A percentile compares a stretch with the other conserved stretches of the same genome.
Conservation (phyloP, 1,140 invertebrate species). For the Globodera ellingtonae region DNA sequence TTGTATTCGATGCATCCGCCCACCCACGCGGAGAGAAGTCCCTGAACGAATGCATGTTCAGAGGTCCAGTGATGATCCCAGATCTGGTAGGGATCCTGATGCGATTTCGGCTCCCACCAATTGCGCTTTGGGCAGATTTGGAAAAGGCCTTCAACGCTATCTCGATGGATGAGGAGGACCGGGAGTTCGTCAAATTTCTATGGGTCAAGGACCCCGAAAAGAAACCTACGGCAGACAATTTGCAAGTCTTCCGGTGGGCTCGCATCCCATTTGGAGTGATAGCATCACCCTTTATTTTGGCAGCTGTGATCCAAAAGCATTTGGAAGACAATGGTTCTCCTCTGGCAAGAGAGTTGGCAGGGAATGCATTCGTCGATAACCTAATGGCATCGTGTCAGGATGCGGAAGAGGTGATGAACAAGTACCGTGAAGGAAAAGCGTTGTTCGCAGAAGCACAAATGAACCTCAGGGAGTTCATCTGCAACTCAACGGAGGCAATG, state of each 20-base stretch:
- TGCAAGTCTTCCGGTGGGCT: conserved; percentile 1
- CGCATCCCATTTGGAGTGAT: conserved; percentile 3
- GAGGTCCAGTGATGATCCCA: conserved; percentile 2
- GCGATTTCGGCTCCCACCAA: background rate
- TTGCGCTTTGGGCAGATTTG: conserved; percentile 6
- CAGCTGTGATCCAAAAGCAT: background rate
- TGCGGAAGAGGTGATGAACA: background rate
- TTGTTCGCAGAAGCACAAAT: conserved; percentile 13
- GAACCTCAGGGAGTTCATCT: conserved; percentile 10
- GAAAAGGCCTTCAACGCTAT: conserved; percentile 11
- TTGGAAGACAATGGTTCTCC: conserved; percentile 1
- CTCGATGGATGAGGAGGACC: background rate
- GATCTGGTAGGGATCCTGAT: conserved; percentile 7
- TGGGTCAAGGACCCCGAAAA: conserved; percentile 4
- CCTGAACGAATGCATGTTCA: background rate
- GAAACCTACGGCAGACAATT: conserved; percentile 1
- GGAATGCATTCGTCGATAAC: conserved; percentile 1
- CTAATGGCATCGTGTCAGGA: background rate
- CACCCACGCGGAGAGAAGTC: background rate
- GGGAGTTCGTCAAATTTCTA: background rate
- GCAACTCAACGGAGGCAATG: background rate
- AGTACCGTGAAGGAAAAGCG: background rate
- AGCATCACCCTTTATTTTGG: background rate
- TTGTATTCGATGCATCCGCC: conserved; percentile 1
- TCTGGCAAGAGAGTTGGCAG: background rate